These are phyloP conservation scores for Eucriotettix oculatus DNA, from an alignment of 2,888 invertebrate species.

Conservation along the genomic window DNA sequence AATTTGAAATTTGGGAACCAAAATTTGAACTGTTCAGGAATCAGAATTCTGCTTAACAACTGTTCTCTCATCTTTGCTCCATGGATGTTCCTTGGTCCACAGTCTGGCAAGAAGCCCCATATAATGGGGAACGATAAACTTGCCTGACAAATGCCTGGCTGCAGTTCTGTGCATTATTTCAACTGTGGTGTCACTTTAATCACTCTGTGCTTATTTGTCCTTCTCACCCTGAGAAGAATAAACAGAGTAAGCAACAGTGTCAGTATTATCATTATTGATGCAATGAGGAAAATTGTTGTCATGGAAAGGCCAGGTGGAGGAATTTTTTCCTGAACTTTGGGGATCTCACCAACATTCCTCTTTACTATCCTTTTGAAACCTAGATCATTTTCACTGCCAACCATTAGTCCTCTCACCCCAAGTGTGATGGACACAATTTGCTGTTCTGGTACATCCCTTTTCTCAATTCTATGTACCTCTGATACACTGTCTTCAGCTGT, in stretches of 20 bases:
- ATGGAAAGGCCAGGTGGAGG: not conserved
- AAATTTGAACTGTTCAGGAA: no score
- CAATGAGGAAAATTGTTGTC: no score
- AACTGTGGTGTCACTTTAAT: not conserved
- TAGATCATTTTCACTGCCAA: slow-evolving; percentile 8
- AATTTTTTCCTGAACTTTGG: not conserved
- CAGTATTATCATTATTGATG: no score
- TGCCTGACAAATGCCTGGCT: no score
- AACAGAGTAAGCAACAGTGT: no score
- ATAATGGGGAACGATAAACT: no score
- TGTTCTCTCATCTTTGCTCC: no score
- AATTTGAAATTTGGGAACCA: no score
- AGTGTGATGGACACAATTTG: slow-evolving; percentile 16
- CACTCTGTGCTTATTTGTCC: not conserved
- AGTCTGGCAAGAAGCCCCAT: no score
- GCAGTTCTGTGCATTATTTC: not conserved
- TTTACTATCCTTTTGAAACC: slow-evolving; percentile 34
- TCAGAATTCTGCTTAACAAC: no score
- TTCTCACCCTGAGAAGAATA: no score
- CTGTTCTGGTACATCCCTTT: slow-evolving; percentile 11
- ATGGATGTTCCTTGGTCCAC: no score
- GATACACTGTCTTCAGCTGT: slow-evolving; percentile 27
- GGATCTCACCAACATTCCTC: not conserved
- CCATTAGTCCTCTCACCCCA: slow-evolving; percentile 15
- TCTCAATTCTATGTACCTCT: slow-evolving; percentile 18